Evolutionary conservation across 2,888 invertebrate species (phyloP), one percentile per base, ranked within the genome.

Genomic region (Heteropelma amictum): DNA sequence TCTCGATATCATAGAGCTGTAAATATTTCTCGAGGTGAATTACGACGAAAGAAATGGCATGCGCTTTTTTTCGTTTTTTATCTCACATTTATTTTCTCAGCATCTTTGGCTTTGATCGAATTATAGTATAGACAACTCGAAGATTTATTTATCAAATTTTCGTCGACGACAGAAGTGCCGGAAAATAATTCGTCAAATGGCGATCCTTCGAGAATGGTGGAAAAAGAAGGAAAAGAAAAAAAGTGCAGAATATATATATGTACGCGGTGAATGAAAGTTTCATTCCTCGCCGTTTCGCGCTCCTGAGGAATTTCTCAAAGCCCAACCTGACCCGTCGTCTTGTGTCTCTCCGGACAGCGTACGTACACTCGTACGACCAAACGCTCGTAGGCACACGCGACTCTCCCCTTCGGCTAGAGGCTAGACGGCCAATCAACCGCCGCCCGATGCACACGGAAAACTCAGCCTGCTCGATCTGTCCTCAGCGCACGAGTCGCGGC

Each of bases 341-440:
- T 65, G 45, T 30, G 40, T 45, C 19, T 28, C 60, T n/a, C n/a
- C n/a, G 19, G 19, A 26, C 23, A 21, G 33, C 53, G 19, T 19
- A 30, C 45, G n/a, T 21, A 60, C 30, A 12, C 49, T 14, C 61
- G 40, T 21, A 40, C 49, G 7, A 14, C 33, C 35, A 51, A 28
- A n/a, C 17, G 12, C 23, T n/a, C 47, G n/a, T 30, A 21, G 17
- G 26, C 21, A 30, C 30, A 28, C 45, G 23, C 21, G 19, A 28
- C 10, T 35, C 35, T 49, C 49, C 61, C 42, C 51, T 42, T 54
- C 49, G 68, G 68, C 54, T 67, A 67, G 61, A 72, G 67, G 67
- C 72, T 67, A 73, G 63, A 68, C 67, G 72, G 68, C 49, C 73
- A 73, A 73, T 68, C 72, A 63, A 19, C 60, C 42, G 56, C 7